Percentiles rank a stretch among this genome's conserved stretches.
These are phyloP conservation scores for Polymixis lichenea DNA, from an alignment of 2,888 invertebrate species.

Conservation along the genomic window DNA sequence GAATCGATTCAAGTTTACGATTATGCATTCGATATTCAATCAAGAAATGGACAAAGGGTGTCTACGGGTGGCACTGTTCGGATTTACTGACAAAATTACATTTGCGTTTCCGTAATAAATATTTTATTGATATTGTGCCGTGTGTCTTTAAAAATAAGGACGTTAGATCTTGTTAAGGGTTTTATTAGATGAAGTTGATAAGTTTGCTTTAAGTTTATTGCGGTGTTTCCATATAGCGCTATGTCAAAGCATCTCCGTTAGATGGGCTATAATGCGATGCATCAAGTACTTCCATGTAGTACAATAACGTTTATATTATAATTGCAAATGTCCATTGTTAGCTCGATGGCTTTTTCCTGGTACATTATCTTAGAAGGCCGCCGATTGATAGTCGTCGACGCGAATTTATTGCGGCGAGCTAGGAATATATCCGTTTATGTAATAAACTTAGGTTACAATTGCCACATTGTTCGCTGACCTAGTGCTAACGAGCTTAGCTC, in stretches of 20 bases:
- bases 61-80: slow-evolving; percentile 72
- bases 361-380: slow-evolving; percentile 46
- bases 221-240: slow-evolving; percentile 75
- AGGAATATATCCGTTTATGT: slow-evolving; percentile 25
- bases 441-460: slow-evolving; percentile 21
- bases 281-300: slow-evolving; percentile 66
- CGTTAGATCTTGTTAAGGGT: slow-evolving; percentile 11
- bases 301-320: slow-evolving; percentile 75
- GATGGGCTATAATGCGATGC: slow-evolving; percentile 70
- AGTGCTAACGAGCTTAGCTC: slow-evolving; percentile 13
- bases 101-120: slow-evolving; percentile 18
- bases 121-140: slow-evolving; percentile 44
- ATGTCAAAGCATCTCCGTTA: slow-evolving; percentile 76
- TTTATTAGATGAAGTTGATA: slow-evolving; percentile 33
- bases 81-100: slow-evolving; percentile 58
- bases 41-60: slow-evolving; percentile 81
- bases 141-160: slow-evolving; percentile 30
- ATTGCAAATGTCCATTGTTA: slow-evolving; percentile 75
- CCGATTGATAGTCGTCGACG: slow-evolving; percentile 53
- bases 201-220: slow-evolving; percentile 69
- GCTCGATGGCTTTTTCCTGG: slow-evolving; percentile 58
- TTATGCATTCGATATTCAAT: slow-evolving; percentile 86
- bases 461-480: slow-evolving; percentile 17
- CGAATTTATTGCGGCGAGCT: slow-evolving; percentile 52
- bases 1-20: slow-evolving; percentile 86